Conservation (phyloP, 2,797 vertebrate genomes). For the Poeciliopsis gracilis region DNA sequence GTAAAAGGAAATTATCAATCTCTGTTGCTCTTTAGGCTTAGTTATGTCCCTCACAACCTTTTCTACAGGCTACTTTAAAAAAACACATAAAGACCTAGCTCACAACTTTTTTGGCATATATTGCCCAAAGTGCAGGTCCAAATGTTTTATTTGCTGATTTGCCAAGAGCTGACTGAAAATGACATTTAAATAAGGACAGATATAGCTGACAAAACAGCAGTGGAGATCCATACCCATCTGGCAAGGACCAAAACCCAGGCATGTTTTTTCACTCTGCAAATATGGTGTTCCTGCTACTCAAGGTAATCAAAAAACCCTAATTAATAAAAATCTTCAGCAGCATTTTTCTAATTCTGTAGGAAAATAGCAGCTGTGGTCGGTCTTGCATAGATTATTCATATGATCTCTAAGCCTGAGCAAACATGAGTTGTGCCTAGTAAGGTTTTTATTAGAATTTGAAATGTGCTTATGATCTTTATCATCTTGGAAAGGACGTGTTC, state of each 20-base stretch:
- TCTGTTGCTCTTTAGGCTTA: neutral
- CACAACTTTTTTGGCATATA: neutral
- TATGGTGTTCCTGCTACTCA: neutral
- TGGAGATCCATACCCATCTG: neutral
- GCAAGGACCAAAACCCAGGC: neutral
- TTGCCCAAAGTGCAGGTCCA: neutral
- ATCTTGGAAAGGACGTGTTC: neutral
- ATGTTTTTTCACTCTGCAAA: neutral
- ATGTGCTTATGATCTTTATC: slow-evolving; percentile 6
- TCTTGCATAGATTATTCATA: neutral
- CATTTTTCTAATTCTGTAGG: neutral
- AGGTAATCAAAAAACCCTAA: neutral
- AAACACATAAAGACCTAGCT: neutral
- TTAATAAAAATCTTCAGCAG: neutral
- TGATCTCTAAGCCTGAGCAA: neutral
- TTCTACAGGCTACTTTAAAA: neutral
- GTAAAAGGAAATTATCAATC: neutral
- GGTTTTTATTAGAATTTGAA: neutral
- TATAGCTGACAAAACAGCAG: neutral
- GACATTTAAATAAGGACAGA: neutral
- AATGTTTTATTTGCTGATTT: neutral
- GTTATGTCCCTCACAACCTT: neutral
- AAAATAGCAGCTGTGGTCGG: neutral
- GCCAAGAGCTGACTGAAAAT: neutral
- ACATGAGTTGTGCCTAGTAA: neutral